Evolutionary conservation across 2,888 invertebrate species (phyloP), one percentile per base, ranked within the genome.

Genomic region (Drosophila nr. perissopoda): DNA sequence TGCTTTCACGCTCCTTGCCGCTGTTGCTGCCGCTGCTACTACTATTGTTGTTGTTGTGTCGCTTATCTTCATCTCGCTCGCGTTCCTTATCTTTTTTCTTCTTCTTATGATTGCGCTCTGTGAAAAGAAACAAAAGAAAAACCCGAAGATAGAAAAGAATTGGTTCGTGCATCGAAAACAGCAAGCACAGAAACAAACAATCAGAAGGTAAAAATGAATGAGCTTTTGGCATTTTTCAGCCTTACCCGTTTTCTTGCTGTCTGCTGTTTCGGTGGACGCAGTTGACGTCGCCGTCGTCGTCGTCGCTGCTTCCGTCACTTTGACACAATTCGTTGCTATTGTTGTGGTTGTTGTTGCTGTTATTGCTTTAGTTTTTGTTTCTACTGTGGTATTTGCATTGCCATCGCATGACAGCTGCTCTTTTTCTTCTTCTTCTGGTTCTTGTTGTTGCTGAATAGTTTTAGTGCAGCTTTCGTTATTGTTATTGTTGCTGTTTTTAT

Each of bases 81-180:
- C 91, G 90, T 73, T 93, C 91, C 74, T 91, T 92, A 74, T 92
- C 93, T 87, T 92, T 93, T 74, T 92, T 93, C 82, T 93, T 93
- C 80, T 92, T 92, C 69, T 92, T 93, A 67, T 92, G 92, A 76
- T 89, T 90, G 76, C 91, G 91, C 36, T 91, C 91, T 69, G 70
- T 67, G 80, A 73, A 31, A 63, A 3, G 31, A 33, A 31, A 57
- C 16, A 34, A 25, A 16, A 1, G 16, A 10, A 25, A 4, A 18
- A 38, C n/a, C n/a, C 18, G 31, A 65, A 45, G 56, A 54, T 29
- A 63, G 33, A 57, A 58, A 65, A 38, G 38, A 57, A 27, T 59
- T 53, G 27, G 38, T 59, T 59, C 40, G 36, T 69, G 54, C 63
- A 73, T 66, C 58, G 25, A 45, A 25, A 25, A 45, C 16, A 68